Evolutionary conservation across 2,113 vertebrate species (phyloP).

Genomic region (Marmota monax): DNA sequence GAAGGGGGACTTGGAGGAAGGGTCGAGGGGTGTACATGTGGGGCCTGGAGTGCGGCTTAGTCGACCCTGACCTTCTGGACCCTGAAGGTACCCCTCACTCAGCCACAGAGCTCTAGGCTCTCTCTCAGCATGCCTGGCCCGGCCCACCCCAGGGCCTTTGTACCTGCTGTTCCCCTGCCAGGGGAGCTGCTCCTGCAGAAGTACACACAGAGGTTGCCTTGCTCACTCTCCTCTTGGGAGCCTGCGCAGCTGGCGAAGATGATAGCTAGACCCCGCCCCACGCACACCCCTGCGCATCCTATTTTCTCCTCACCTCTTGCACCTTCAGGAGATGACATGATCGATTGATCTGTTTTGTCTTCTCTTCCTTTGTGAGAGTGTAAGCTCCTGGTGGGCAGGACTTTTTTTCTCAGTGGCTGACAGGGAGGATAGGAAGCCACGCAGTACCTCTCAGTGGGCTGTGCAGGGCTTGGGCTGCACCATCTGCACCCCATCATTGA

Average conservation of each 20-base stretch:
- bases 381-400: fast-evolving
- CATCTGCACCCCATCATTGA: fast-evolving
- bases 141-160: not conserved
- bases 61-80: too few relatives aligned
- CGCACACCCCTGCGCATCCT: fast-evolving
- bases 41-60: fast-evolving
- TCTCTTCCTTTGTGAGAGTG: not conserved
- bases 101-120: not conserved
- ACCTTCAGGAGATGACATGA: fast-evolving
- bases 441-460: fast-evolving
- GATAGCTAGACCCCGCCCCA: fast-evolving
- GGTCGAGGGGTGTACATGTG: fast-evolving
- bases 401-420: not conserved
- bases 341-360: too few relatives aligned
- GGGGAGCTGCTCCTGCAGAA: not conserved
- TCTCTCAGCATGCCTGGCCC: fast-evolving
- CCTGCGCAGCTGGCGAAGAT: fast-evolving
- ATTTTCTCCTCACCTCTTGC: not conserved
- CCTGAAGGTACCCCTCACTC: not conserved
- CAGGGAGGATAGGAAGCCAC: fast-evolving
- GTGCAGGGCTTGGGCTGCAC: fast-evolving
- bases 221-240: fast-evolving
- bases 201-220: fast-evolving
- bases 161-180: not conserved
- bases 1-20: not conserved